Base-by-base conservation (phyloP, 1,140 invertebrate species). In the Platorchestia sp. region DNA sequence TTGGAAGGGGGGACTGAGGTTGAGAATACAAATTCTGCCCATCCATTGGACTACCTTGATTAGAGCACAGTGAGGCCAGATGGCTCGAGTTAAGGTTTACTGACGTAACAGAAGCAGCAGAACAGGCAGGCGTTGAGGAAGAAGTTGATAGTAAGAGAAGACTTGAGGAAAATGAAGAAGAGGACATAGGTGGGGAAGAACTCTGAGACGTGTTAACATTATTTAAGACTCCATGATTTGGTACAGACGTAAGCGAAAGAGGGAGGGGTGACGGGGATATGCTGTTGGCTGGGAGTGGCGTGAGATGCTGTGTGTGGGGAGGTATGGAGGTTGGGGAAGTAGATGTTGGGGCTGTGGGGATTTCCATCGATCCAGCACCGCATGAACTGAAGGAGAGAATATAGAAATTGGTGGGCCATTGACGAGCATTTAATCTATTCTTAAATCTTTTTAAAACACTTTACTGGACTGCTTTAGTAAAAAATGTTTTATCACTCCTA, bases 281-380 rank as follows among this genome's bases (percentile, higher is more conserved):
- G 45, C 91, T 93, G 45, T 93, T 42, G 45, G 91, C 45, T 7
- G 91, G 43, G 0, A 93, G 0, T 44, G 91, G 47, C 6, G 45
- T 93, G 43, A 93, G 43, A 36, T 93, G 91, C 45, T 93, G 91
- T 44, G 91, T 44, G 45, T 93, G 91, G 91, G 91, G 91, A 93
- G 91, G 47, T 93, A 93, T 45, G 43, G 91, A 93, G 43, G 91
- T 19, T 45, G 91, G 91, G 45, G 91, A 47, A 93, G 91, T 45
- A 93, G 91, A 93, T 93, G 91, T 93, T 93, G 91, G 91, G 91
- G 91, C 91, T 93, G 91, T 93, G 91, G 91, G 91, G 91, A 93
- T 93, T 93, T 93, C 91, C 91, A 93, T 47, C 91, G 91, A 93
- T 93, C 91, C 91, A 93, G 91, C 91, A 45, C 91, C 91, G 91